Conservation (phyloP, 2,797 vertebrate genomes). For the Clarias platycephalus region DNA sequence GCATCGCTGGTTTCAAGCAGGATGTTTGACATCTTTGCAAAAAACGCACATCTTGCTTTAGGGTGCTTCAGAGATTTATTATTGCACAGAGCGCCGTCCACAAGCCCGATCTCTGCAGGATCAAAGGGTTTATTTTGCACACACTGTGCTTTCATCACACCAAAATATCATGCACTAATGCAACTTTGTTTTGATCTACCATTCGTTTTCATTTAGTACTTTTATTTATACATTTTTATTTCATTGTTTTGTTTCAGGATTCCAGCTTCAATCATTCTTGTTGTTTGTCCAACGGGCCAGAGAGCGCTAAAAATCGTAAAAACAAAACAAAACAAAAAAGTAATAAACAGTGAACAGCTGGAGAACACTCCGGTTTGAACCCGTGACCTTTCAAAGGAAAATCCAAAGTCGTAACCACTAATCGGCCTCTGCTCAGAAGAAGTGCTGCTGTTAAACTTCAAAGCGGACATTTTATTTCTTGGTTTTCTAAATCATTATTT, state of each 20-base stretch:
- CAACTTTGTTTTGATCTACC: background rate
- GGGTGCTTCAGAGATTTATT: background rate
- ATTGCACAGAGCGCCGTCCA: background rate
- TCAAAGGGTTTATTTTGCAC: constrained; percentile 13
- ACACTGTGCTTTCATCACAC: background rate
- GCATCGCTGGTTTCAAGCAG: no score
- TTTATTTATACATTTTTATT: background rate
- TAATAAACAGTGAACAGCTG: background rate
- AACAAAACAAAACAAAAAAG: background rate
- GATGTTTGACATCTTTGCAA: background rate
- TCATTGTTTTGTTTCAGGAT: background rate
- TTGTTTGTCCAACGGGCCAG: background rate
- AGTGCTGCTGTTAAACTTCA: no score
- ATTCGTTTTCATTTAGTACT: background rate
- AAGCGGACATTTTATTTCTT: no score
- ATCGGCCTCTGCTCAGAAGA: no score
- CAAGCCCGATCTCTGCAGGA: background rate
- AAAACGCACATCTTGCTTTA: background rate
- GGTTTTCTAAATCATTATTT: no score
- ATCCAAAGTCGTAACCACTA: no score
- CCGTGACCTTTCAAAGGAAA: no score
- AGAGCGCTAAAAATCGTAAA: background rate
- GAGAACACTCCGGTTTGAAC: background rate
- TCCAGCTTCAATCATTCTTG: background rate
- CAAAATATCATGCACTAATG: background rate